Base-by-base conservation (phyloP, 2,888 invertebrate genomes). In the Malacosoma neustria region DNA sequence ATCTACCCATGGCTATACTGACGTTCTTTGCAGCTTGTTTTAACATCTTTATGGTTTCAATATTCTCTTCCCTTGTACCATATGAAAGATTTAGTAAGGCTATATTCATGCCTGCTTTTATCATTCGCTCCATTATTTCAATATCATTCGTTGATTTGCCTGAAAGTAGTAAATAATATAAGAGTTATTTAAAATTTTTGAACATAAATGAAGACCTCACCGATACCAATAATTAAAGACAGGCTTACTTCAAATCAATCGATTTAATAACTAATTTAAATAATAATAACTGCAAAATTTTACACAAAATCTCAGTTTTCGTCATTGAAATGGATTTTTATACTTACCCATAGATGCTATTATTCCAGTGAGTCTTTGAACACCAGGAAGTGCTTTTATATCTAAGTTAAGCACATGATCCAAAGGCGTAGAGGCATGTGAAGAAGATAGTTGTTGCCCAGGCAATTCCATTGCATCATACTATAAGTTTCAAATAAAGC, bases 1-100 rank as follows among this genome's bases (percentile, higher is more conserved):
- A 82, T 39, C 89, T 87, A 0, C 90, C 91, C 42, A 88, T 74
- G 35, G 80, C 87, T 11, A 87, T 72, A 46, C 91, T 90, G 48
- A 90, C 89, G 51, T 88, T 89, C 35, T 88, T 82, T 3, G 62
- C 62, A 1, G 87, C 81, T 29, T 68, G 59, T 13, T 84, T 67
- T 1, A 89, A 52, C 48, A 72, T 67, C 40, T 77, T 81, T 33
- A 87, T 71, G 0, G 68, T 63, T 32, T 86, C 77, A 4, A 77
- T 42, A 15, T 87, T 77, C 4, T 87, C 80, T 0, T 81, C 77
- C 34, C 65, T 60, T 0, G 59, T 45, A 1, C 75, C 85, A 41
- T 72, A 81, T 0, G 75, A 60, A 43, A 85, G 56, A 48, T 88
- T 86, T 1, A 87, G 49, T 11, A 87, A 45, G 3, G 86, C 87